Percentiles rank a stretch among this genome's conserved stretches.
These are phyloP conservation scores for Hydractinia symbiolongicarpus DNA, from an alignment of 30 jellyfish, hydroid and myxozoan genomes.

Conservation along the genomic window DNA sequence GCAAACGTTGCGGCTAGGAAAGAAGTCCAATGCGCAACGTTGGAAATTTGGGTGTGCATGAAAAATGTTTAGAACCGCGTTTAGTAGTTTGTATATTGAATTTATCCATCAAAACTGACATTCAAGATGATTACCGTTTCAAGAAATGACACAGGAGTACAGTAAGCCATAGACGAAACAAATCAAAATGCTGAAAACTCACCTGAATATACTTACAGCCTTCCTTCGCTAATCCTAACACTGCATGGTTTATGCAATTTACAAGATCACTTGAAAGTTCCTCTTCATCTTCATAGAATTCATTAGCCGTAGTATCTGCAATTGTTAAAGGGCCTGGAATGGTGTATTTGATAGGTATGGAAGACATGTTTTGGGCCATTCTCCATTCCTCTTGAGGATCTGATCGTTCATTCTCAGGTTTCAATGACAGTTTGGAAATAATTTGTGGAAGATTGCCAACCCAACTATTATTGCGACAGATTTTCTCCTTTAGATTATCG, in stretches of 20 bases:
- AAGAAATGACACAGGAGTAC: too few species aligned
- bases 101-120: too few species aligned
- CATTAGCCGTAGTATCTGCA: conserved; percentile 48
- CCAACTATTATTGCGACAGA: conserved; percentile 66
- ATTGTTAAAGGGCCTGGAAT: conserved; percentile 85
- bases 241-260: conserved; percentile 40
- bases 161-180: too few species aligned
- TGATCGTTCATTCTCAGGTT: conserved; percentile 31
- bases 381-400: conserved; percentile 49
- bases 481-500: neutral
- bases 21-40: too few species aligned
- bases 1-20: too few species aligned
- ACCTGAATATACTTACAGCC: conserved; percentile 84
- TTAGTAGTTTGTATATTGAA: too few species aligned
- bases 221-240: conserved; percentile 48
- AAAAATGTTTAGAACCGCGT: too few species aligned
- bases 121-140: too few species aligned
- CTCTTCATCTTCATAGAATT: conserved; percentile 48
- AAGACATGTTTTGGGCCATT: conserved; percentile 44
- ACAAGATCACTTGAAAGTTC: conserved; percentile 39
- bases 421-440: conserved; percentile 38
- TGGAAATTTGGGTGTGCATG: too few species aligned
- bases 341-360: conserved; percentile 50
- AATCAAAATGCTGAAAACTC: neutral
- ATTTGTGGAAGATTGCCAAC: conserved; percentile 53